Conservation (phyloP, 2,113 vertebrate species). For the Sinocyclocheilus rhinocerous region DNA sequence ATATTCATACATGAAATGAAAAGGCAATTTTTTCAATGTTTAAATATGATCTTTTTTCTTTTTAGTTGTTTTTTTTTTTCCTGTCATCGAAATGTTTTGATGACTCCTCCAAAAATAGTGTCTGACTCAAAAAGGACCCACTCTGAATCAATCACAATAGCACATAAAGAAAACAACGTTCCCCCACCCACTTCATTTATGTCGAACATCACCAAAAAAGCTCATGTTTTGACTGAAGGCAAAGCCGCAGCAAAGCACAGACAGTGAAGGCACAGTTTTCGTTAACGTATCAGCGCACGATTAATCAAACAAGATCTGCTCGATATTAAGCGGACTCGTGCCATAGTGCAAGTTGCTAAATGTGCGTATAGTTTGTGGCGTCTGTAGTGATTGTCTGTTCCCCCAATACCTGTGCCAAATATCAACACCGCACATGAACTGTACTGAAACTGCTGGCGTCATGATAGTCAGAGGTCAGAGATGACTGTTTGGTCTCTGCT, state of each 20-base stretch:
- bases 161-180: constrained; percentile 65
- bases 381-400: neutral
- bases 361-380: neutral
- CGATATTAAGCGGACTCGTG: neutral
- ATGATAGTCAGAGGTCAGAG: constrained; percentile 37
- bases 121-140: constrained; percentile 63
- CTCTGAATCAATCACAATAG: constrained; percentile 66
- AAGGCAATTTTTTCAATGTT: neutral
- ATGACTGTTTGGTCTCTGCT: constrained; percentile 31
- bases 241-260: constrained; percentile 78
- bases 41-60: constrained; percentile 14
- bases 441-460: constrained; percentile 17
- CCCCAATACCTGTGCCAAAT: neutral
- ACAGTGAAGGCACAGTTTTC: constrained; percentile 64
- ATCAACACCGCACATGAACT: neutral
- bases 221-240: constrained; percentile 88
- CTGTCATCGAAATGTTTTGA: constrained; percentile 66
- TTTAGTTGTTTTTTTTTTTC: constrained; percentile 14
- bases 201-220: constrained; percentile 72
- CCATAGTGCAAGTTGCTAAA: neutral
- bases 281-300: constrained; percentile 63
- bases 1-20: no score
- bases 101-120: constrained; percentile 72
- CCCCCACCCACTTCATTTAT: constrained; percentile 73
- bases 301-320: constrained; percentile 62